Percentiles rank a stretch among this genome's conserved stretches.
phyloP scores from a whole-genome alignment of 2,888 invertebrate genomes.

The Tetragnatha montana region DNA sequence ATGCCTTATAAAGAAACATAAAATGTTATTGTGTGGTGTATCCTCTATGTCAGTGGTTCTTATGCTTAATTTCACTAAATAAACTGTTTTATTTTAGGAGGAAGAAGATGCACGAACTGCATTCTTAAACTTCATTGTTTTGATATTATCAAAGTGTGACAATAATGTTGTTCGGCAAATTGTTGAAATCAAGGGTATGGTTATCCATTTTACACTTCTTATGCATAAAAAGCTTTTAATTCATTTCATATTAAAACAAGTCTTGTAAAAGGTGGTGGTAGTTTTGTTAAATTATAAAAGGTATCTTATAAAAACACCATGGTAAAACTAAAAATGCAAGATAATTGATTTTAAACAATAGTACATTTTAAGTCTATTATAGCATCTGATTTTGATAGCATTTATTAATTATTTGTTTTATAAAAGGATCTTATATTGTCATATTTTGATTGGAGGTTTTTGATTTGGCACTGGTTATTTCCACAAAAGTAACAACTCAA shows the following conservation, averaged over 20 bases:
- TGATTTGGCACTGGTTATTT: too few species aligned
- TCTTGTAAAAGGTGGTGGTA: too few species aligned
- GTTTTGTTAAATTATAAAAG: too few species aligned
- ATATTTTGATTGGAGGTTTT: background rate
- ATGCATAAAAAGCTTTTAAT: background rate
- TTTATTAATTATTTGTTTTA: too few species aligned
- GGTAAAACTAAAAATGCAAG: background rate
- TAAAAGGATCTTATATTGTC: too few species aligned
- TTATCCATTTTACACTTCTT: background rate
- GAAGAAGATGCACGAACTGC: conserved; percentile 83
- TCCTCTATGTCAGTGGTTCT: too few species aligned
- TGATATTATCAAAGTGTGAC: conserved; percentile 85
- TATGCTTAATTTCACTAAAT: too few species aligned
- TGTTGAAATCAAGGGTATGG: conserved; percentile 78
- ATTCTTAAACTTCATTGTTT: conserved; percentile 85
- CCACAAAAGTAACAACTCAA: too few species aligned
- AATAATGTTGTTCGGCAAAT: conserved; percentile 82
- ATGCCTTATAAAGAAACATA: too few species aligned
- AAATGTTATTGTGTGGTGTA: too few species aligned
- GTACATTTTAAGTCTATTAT: background rate
- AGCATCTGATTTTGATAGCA: background rate
- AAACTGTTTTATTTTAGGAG: conserved; percentile 75
- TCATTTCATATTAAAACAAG: too few species aligned
- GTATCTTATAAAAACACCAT: too few species aligned
- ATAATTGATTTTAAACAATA: background rate